phyloP scores from a whole-genome alignment of 2,888 invertebrate species.

The Leptinotarsa tumamoca region DNA sequence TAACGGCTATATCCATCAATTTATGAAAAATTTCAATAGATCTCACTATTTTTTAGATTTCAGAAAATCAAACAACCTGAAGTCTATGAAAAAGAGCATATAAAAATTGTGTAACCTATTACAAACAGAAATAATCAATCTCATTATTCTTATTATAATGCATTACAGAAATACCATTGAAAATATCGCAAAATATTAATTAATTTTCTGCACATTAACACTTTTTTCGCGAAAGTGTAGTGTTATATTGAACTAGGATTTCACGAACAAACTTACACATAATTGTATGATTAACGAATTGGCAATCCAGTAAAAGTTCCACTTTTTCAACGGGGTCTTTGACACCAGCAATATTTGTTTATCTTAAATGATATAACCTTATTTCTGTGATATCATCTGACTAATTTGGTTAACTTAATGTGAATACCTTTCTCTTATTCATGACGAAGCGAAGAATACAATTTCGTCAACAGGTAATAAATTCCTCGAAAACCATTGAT shows the following conservation, averaged over 20 bases:
- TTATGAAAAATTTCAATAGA: too few species aligned
- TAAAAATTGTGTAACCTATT: too few species aligned
- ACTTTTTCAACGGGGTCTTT: slow-evolving; percentile 50
- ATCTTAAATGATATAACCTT: slow-evolving; percentile 53
- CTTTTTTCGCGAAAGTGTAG: background rate
- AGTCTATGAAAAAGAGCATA: too few species aligned
- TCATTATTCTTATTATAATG: too few species aligned
- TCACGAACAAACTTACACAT: background rate
- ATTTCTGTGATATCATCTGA: slow-evolving; percentile 48
- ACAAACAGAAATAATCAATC: too few species aligned
- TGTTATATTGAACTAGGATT: background rate
- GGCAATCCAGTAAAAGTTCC: slow-evolving; percentile 47
- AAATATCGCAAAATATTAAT: too few species aligned
- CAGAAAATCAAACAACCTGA: too few species aligned
- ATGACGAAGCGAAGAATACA: slow-evolving; percentile 25
- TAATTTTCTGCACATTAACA: background rate
- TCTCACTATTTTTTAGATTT: too few species aligned
- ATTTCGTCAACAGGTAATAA: slow-evolving; percentile 9
- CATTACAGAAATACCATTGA: too few species aligned
- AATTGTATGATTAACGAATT: slow-evolving; percentile 19
- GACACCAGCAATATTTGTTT: slow-evolving; percentile 52
- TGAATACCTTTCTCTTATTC: slow-evolving; percentile 54
- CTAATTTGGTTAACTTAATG: slow-evolving; percentile 50
- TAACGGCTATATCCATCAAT: too few species aligned
- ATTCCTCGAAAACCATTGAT: background rate